Percentiles rank a stretch among this genome's conserved stretches.
phyloP scores from a whole-genome alignment of 2,113 vertebrate species.

The Psophia crepitans region DNA sequence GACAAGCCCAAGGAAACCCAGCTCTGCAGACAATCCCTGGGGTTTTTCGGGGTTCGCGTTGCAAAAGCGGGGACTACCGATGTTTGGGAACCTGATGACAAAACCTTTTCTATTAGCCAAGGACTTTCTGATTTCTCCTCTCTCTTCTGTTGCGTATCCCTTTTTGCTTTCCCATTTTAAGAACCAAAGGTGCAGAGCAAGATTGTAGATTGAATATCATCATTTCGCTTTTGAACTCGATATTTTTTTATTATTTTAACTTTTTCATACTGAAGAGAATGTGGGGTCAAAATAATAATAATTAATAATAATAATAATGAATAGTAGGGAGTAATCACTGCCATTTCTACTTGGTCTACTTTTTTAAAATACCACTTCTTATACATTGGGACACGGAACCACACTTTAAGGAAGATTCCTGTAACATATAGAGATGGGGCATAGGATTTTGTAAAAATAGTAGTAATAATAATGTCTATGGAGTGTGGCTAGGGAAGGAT shows the following conservation, averaged over 20 bases:
- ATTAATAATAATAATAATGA: not conserved
- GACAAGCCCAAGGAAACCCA: not conserved
- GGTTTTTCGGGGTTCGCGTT: not conserved
- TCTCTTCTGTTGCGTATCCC: not conserved
- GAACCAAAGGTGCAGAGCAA: slow-evolving; percentile 79
- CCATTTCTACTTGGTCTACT: slow-evolving; percentile 92
- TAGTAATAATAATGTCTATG: slow-evolving; percentile 50
- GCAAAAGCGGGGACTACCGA: not conserved
- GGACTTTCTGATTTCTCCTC: not conserved
- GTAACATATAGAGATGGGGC: slow-evolving; percentile 42
- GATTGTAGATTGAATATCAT: slow-evolving; percentile 77
- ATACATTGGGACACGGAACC: slow-evolving; percentile 82
- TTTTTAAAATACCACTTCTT: slow-evolving; percentile 86
- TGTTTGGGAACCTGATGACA: not conserved
- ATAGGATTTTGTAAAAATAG: slow-evolving; percentile 67
- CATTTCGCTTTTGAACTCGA: slow-evolving; percentile 66
- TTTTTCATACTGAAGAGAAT: slow-evolving; percentile 78
- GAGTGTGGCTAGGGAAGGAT: slow-evolving; percentile 64
- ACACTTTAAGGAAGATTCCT: slow-evolving; percentile 75
- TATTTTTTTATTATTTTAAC: slow-evolving; percentile 74
- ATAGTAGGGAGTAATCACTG: slow-evolving; percentile 79
- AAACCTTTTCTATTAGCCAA: slow-evolving; percentile 19
- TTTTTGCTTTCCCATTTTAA: slow-evolving; percentile 73
- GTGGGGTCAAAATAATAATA: slow-evolving; percentile 65
- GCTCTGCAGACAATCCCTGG: not conserved